A percentile compares a stretch with the other conserved stretches of the same genome.
These are phyloP conservation scores for Tyrophagus putrescentiae DNA, from an alignment of 1,140 invertebrate species.

Conservation along the genomic window DNA sequence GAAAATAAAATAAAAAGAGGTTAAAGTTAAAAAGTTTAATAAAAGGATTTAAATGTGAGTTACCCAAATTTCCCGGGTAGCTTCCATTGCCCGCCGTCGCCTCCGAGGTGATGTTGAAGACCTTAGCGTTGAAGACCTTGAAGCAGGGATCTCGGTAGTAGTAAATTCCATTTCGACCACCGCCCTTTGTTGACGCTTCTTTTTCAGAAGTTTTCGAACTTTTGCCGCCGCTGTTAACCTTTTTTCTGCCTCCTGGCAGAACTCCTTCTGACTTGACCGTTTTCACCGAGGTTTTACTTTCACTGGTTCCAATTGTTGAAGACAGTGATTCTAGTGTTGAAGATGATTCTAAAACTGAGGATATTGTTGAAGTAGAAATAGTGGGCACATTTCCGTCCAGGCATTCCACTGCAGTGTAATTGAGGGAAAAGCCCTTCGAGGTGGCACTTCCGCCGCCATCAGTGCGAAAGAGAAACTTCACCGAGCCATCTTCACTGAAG, in stretches of 20 bases:
- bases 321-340: not conserved
- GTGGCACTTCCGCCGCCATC: not conserved
- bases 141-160: not conserved
- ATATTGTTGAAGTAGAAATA: not conserved
- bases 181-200: no score
- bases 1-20: constrained; percentile 6
- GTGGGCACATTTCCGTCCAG: not conserved
- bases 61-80: not conserved
- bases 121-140: not conserved
- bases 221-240: no score
- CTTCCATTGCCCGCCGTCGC: not conserved
- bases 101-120: not conserved
- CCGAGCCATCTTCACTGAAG: constrained; percentile 11
- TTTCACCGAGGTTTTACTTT: not conserved
- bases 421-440: constrained; percentile 16
- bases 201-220: no score
- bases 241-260: no score
- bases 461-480: constrained; percentile 20
- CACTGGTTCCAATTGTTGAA: not conserved
- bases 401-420: constrained; percentile 20
- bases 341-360: no score
- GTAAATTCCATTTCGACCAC: no score
- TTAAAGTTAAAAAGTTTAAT: constrained; percentile 4
- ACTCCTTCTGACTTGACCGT: no score
- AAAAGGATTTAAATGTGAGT: not conserved